These are phyloP conservation scores for Gallinago jamesoni DNA, from an alignment of 2,113 vertebrate genomes.

Conservation along the genomic window DNA sequence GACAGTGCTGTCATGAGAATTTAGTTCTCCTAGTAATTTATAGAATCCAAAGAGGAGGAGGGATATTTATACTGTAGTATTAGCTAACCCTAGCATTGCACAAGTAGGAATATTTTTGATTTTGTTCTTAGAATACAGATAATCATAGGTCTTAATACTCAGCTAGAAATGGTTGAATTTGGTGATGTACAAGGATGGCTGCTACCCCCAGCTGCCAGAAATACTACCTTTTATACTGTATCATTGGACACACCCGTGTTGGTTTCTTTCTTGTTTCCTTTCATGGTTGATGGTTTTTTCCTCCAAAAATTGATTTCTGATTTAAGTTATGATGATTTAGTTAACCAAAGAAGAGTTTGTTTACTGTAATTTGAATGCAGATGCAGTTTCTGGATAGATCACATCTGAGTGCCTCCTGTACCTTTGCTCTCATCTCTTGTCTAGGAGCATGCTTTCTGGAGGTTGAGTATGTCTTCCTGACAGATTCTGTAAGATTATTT, in stretches of 20 bases:
- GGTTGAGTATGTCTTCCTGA: not conserved
- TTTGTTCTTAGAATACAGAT: not conserved
- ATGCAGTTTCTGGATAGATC: not conserved
- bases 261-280: not conserved
- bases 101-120: not conserved
- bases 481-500: not conserved
- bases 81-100: not conserved
- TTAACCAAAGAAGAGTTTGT: not conserved
- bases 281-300: not conserved
- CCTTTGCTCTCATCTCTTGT: not conserved
- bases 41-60: not conserved
- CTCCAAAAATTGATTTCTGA: not conserved
- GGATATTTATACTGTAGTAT: not conserved
- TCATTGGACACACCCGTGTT: rapidly evolving
- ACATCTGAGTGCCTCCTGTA: not conserved
- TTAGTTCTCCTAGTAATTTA: not conserved
- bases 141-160: not conserved
- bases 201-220: not conserved
- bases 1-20: not conserved
- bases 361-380: not conserved
- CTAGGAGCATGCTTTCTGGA: not conserved
- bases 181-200: not conserved
- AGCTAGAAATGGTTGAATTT: not conserved
- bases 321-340: not conserved
- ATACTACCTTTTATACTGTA: not conserved